Base-by-base conservation (phyloP, 2,113 vertebrate genomes). In the Syrmaticus mikado region DNA sequence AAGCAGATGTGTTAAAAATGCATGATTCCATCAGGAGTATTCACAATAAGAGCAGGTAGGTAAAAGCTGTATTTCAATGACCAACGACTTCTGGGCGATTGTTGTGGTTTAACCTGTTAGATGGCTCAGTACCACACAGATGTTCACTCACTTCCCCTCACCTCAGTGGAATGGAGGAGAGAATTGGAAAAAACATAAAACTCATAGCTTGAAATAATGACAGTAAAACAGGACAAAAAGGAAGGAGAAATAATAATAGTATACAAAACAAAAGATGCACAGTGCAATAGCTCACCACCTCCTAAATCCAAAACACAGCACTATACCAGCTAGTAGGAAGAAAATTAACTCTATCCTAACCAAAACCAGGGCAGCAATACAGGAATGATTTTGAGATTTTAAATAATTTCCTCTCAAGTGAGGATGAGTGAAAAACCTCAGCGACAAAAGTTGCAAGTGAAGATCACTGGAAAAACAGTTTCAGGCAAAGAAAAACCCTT, bases 41-140 rank as follows among this genome's bases (percentile, higher is more conserved):
- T 80, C 97, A 92, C 13, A 82, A n/a, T 30, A 96, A 98, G 21
- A 95, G 64, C 94, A 97, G 96, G 97, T 98, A 73, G 34, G 96
- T 92, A 68, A 86, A 89, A 79, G 20, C 32, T n/a, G 16, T 38
- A 41, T 30, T 27, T 36, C 15, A 64, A 1, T 67, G 34, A 16
- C 43, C 64, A 34, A 79, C 57, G 53, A 32, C 30, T 79, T 58
- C 14, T 72, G 36, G 43, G 60, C 25, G 32, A 18, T 32, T 20
- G 53, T 30, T 30, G 30, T 57, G 55, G 30, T n/a, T 57, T 57
- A 57, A n/a, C 17, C 30, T 32, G 17, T 18, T 18, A 57, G 55
- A 18, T 19, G 15, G 55, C 55, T 57, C 55, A 20, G 30, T 30
- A 57, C 30, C 30, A 32, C 17, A 19, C 17, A 57, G 17, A n/a